Conservation (phyloP, 2,888 invertebrate species). For the Mythimna lalbum region DNA sequence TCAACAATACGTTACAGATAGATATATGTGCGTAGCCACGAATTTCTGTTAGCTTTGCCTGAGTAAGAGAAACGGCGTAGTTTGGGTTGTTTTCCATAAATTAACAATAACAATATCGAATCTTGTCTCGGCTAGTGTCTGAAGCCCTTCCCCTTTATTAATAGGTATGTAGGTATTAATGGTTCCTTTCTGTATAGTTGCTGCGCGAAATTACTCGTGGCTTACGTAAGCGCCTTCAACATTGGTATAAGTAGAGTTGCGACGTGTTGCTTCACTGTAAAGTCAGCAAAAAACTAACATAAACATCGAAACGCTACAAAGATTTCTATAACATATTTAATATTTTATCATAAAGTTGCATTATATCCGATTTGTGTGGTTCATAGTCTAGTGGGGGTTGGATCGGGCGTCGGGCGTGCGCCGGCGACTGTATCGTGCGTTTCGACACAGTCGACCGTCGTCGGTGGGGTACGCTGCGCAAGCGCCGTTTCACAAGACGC, state of each 20-base stretch:
- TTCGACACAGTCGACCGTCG: conserved; percentile 85
- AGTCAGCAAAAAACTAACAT: conserved; percentile 24
- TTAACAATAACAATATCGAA: neutral
- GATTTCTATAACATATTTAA: conserved; percentile 20
- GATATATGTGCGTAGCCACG: neutral
- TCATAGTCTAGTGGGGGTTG: conserved; percentile 71
- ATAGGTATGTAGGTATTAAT: conserved; percentile 39
- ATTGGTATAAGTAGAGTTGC: conserved; percentile 46
- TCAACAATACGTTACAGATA: conserved; percentile 1
- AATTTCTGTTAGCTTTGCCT: conserved; percentile 6
- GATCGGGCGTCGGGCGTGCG: conserved; percentile 79
- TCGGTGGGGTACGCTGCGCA: conserved; percentile 87
- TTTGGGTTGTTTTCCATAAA: neutral
- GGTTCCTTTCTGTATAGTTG: conserved; percentile 65
- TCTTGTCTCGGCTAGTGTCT: conserved; percentile 5
- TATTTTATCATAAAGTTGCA: conserved; percentile 35
- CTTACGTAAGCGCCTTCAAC: conserved; percentile 71
- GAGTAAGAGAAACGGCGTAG: neutral
- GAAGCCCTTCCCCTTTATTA: conserved; percentile 24
- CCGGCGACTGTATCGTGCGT: conserved; percentile 83
- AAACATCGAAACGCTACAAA: conserved; percentile 19
- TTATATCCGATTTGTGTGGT: conserved; percentile 40
- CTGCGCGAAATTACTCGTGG: conserved; percentile 71
- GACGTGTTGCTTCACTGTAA: conserved; percentile 50
- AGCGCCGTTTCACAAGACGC: conserved; percentile 89